A percentile compares a stretch with the other conserved stretches of the same genome.
These are phyloP conservation scores for Anolis sagrei DNA, from an alignment of 2,113 vertebrate species.

Conservation along the genomic window DNA sequence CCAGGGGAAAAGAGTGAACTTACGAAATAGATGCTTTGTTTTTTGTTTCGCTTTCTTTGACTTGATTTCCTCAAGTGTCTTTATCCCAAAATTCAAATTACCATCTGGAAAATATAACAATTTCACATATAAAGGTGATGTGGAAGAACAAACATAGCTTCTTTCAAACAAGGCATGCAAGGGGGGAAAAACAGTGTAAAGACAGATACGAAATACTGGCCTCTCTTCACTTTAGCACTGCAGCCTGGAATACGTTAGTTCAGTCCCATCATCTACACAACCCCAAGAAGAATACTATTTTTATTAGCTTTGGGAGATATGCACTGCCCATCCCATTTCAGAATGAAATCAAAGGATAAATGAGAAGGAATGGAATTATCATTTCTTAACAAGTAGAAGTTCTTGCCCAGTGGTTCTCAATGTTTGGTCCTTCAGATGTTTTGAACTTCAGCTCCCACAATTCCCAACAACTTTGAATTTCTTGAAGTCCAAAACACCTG, in stretches of 20 bases:
- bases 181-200: neutral
- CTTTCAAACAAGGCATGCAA: neutral
- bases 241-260: neutral
- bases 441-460: too few species aligned
- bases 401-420: too few species aligned
- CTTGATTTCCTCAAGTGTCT: constrained; percentile 93
- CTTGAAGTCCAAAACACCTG: too few species aligned
- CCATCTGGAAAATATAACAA: constrained; percentile 73
- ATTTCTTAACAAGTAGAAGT: too few species aligned
- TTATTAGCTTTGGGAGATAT: neutral
- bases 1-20: constrained; percentile 42
- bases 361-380: too few species aligned
- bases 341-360: neutral
- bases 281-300: neutral
- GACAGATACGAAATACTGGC: neutral
- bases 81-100: constrained; percentile 88
- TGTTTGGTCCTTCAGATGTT: too few species aligned
- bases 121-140: neutral
- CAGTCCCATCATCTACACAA: neutral
- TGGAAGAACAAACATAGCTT: neutral
- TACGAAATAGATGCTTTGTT: constrained; percentile 83
- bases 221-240: neutral
- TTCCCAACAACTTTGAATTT: too few species aligned
- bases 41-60: constrained; percentile 89
- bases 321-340: neutral